A percentile compares a stretch with the other conserved stretches of the same genome.
phyloP scores from a whole-genome alignment of 1,140 invertebrate species.

The Campodea augens region DNA sequence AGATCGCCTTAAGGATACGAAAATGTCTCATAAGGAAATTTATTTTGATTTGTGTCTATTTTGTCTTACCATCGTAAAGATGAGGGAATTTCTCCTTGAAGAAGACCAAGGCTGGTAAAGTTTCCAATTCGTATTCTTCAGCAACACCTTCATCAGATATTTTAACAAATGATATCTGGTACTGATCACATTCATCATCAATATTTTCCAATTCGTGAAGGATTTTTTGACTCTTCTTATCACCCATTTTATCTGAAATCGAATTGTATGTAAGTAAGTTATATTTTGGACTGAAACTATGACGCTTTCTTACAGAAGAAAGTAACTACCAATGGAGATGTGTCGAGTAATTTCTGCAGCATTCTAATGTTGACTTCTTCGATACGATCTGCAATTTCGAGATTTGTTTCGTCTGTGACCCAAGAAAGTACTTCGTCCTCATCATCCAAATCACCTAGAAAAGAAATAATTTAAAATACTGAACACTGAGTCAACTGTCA shows the following conservation, averaged over 20 bases:
- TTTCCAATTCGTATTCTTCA: slow-evolving; percentile 70
- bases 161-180: slow-evolving; percentile 82
- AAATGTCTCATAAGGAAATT: too few relatives aligned
- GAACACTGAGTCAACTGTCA: neutral
- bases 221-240: slow-evolving; percentile 76
- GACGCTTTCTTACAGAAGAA: slow-evolving; percentile 62
- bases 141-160: slow-evolving; percentile 75
- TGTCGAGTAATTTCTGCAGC: slow-evolving; percentile 73
- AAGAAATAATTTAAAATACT: slow-evolving; percentile 6
- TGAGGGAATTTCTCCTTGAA: slow-evolving; percentile 78
- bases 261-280: neutral
- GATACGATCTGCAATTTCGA: slow-evolving; percentile 80
- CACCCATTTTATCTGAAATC: slow-evolving; percentile 58
- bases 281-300: neutral
- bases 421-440: slow-evolving; percentile 77
- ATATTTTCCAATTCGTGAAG: slow-evolving; percentile 81
- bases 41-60: too few relatives aligned
- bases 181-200: slow-evolving; percentile 80
- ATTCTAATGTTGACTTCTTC: slow-evolving; percentile 82
- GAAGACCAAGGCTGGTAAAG: slow-evolving; percentile 65
- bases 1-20: slow-evolving; percentile 50
- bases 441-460: slow-evolving; percentile 60
- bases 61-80: slow-evolving; percentile 47
- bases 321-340: slow-evolving; percentile 74
- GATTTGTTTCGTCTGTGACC: slow-evolving; percentile 76